Percentiles rank a stretch among this genome's conserved stretches.
Evolutionary conservation across 2,888 invertebrate species (phyloP).

Genomic region (Leptopilina syphax): DNA sequence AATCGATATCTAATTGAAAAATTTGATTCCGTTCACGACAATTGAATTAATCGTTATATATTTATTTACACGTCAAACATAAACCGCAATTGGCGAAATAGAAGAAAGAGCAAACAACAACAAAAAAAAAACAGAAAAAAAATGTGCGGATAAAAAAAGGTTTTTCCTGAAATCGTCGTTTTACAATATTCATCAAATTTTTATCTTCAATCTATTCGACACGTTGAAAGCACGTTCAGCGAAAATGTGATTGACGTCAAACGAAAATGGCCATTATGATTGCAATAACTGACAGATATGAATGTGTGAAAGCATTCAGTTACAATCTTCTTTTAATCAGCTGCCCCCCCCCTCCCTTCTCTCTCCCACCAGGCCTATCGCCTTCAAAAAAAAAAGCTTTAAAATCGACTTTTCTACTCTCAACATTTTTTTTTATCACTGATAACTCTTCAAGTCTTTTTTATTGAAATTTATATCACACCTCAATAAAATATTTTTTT

Average conservation of each 20-base stretch:
- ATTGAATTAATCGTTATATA: conserved; percentile 1
- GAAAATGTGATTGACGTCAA: conserved; percentile 29
- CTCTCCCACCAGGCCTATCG: too few species aligned
- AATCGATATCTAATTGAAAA: too few species aligned
- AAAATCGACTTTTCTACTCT: conserved; percentile 17
- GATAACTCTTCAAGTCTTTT: neutral
- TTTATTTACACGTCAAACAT: neutral
- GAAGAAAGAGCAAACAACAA: neutral
- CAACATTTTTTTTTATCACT: neutral
- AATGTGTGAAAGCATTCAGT: conserved; percentile 22
- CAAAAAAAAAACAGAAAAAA: too few species aligned
- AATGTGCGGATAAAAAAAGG: neutral
- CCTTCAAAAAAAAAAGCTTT: conserved; percentile 1
- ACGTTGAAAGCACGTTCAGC: conserved; percentile 9
- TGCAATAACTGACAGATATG: conserved; percentile 9
- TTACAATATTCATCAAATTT: conserved; percentile 18
- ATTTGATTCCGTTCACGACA: too few species aligned
- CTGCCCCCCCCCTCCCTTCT: neutral
- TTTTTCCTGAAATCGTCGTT: neutral
- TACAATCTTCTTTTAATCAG: conserved; percentile 20
- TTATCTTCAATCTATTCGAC: conserved; percentile 15
- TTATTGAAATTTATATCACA: conserved; percentile 1
- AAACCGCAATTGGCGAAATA: neutral
- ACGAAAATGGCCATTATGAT: conserved; percentile 18
- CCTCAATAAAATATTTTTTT: neutral